These are phyloP conservation scores for Oostethus manadensis DNA, from an alignment of 2,113 vertebrate genomes.

Conservation along the genomic window DNA sequence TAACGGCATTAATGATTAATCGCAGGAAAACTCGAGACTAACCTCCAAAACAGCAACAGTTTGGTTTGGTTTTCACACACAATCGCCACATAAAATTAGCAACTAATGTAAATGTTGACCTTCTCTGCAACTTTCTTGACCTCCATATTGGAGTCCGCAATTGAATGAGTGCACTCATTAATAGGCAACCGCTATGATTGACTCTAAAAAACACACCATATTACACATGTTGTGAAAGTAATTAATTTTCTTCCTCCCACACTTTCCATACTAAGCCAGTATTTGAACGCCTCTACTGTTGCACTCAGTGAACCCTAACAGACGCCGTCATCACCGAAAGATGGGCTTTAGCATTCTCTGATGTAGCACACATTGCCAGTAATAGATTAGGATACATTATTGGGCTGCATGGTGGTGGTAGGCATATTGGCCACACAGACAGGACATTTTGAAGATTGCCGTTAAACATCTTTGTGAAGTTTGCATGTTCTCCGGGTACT, in stretches of 20 bases:
- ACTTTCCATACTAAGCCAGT: not conserved
- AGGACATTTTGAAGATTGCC: no score
- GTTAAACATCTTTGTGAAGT: no score
- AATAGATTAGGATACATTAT: slow-evolving; percentile 17
- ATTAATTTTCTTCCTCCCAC: slow-evolving; percentile 4
- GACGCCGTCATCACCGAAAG: not conserved
- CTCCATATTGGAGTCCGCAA: not conserved
- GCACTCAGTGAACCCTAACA: slow-evolving; percentile 5
- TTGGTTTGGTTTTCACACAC: no score
- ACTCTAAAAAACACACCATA: not conserved
- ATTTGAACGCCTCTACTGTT: slow-evolving; percentile 13
- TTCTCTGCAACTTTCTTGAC: no score
- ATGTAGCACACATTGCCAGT: slow-evolving; percentile 2
- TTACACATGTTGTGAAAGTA: not conserved
- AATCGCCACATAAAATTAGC: no score
- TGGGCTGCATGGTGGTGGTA: no score
- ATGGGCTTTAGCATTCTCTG: not conserved
- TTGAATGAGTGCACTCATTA: not conserved
- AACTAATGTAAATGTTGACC: no score
- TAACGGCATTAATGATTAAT: no score
- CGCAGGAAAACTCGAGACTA: no score
- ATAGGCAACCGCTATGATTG: not conserved
- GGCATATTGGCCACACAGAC: no score
- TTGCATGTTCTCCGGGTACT: no score
- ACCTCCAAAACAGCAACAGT: no score